These are phyloP conservation scores for Leptarthrus brevirostris DNA, from an alignment of 2,888 invertebrate species.

Conservation along the genomic window DNA sequence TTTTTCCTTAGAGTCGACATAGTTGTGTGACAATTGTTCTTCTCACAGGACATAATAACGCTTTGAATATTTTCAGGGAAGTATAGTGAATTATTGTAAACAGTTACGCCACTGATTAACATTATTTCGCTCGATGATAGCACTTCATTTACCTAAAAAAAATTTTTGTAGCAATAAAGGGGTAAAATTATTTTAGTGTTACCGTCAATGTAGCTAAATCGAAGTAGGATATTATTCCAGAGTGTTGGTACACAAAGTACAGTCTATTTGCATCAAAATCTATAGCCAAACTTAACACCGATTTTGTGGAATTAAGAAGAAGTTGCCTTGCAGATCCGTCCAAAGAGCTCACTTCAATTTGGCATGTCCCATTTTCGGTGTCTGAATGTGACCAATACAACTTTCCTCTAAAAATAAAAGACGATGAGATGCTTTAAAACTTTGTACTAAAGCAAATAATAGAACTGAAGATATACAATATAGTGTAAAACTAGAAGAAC, in stretches of 20 bases:
- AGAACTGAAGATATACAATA: neutral
- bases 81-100: conserved; percentile 74
- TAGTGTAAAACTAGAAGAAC: neutral
- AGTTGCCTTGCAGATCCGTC: conserved; percentile 71
- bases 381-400: conserved; percentile 71
- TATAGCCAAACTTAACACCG: conserved; percentile 71
- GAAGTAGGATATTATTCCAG: conserved; percentile 73
- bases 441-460: neutral
- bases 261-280: conserved; percentile 73
- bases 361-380: conserved; percentile 62
- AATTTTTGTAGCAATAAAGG: no score
- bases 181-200: neutral
- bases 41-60: conserved; percentile 74
- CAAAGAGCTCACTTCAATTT: conserved; percentile 74
- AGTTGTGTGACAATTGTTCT: conserved; percentile 68
- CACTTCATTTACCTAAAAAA: conserved; percentile 57
- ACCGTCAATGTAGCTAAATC: conserved; percentile 68
- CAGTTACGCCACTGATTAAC: conserved; percentile 72
- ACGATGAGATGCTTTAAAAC: no score
- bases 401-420: conserved; percentile 66
- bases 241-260: conserved; percentile 77
- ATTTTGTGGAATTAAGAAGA: conserved; percentile 60
- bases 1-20: conserved; percentile 70
- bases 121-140: conserved; percentile 62
- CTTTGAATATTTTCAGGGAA: conserved; percentile 76